Percentiles rank a stretch among this genome's conserved stretches.
Evolutionary conservation across 2,797 vertebrate species (phyloP).

Genomic region (Dromococcyx pavoninus): DNA sequence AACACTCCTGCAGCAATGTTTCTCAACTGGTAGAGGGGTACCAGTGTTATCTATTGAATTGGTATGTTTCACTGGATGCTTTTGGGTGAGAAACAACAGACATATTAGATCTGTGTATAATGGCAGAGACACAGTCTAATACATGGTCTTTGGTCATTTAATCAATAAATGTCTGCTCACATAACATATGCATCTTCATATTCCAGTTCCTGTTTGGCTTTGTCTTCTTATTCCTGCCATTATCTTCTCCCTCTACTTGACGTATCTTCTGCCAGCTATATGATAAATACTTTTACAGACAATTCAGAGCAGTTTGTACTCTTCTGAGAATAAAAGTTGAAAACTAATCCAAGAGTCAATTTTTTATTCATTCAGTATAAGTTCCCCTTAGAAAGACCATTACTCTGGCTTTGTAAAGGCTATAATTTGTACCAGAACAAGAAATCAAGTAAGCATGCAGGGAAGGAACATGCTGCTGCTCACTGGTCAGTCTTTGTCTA

Average conservation of each 20-base stretch:
- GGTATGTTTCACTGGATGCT: background rate
- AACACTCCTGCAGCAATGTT: background rate
- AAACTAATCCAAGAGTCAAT: background rate
- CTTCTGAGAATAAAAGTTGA: background rate
- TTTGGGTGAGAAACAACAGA: background rate
- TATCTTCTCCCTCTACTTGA: accelerated
- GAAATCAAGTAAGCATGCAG: background rate
- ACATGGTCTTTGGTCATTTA: background rate
- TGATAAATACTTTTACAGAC: background rate
- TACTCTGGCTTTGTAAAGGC: background rate
- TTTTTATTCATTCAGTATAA: background rate
- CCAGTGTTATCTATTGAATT: background rate
- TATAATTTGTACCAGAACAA: background rate
- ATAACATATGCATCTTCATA: background rate
- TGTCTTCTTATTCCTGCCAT: background rate
- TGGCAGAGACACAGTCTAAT: background rate
- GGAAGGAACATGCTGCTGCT: background rate
- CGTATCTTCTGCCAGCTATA: background rate
- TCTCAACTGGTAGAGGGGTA: background rate
- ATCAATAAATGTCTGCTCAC: background rate
- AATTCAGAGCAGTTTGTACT: background rate
- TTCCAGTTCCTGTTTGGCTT: background rate
- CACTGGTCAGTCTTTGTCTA: background rate
- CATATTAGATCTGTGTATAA: background rate
- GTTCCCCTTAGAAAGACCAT: background rate